Conservation (phyloP, 2,113 vertebrate species). For the Hucho hucho region DNA sequence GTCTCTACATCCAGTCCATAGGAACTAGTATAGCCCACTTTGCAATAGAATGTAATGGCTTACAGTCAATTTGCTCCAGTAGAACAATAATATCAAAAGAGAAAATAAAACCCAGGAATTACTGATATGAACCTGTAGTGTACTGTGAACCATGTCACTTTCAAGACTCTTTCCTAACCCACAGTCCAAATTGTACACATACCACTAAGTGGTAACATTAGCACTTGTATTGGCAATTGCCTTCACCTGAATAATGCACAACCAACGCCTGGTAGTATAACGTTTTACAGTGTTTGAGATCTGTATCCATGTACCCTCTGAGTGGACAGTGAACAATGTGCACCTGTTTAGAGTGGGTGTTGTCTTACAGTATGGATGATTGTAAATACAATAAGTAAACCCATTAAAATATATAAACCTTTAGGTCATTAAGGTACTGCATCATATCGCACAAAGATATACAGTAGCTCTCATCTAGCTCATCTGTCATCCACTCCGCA, state of each 20-base stretch:
- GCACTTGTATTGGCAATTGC: neutral
- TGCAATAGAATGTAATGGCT: no score
- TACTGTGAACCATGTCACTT: no score
- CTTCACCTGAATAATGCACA: neutral
- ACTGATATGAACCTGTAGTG: no score
- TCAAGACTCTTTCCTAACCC: no score
- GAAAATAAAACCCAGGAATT: neutral
- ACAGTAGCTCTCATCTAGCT: no score
- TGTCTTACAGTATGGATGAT: neutral
- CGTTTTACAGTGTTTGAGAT: neutral
- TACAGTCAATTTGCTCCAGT: neutral
- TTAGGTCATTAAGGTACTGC: no score
- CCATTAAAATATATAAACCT: neutral
- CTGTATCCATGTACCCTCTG: neutral
- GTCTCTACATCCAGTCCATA: neutral
- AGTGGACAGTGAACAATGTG: neutral
- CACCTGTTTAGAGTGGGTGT: conserved; percentile 8
- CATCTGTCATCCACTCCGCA: no score
- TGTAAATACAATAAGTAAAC: neutral
- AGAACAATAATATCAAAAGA: no score
- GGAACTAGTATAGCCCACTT: neutral
- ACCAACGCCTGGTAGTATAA: neutral
- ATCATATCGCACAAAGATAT: no score
- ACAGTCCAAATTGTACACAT: no score
- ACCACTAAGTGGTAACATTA: no score